Conservation (phyloP, 2,113 vertebrate genomes). For the Tragulus kanchil region DNA sequence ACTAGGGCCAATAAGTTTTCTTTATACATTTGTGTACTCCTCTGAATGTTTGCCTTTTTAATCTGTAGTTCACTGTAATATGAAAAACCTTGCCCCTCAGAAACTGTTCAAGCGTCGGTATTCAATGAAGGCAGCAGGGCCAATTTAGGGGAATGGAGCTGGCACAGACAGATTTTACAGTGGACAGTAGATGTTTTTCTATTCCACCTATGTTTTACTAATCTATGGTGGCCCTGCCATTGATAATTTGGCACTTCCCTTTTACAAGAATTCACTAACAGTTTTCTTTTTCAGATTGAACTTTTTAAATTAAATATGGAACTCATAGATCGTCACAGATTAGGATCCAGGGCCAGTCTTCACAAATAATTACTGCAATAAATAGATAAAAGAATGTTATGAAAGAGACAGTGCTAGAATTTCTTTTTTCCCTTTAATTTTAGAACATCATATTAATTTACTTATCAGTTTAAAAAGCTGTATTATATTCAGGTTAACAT, state of each 20-base stretch:
- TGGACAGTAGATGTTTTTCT: neutral
- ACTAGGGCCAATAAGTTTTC: neutral
- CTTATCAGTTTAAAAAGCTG: neutral
- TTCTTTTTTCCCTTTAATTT: neutral
- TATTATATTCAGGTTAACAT: neutral
- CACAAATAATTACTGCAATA: constrained; percentile 13
- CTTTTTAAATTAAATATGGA: constrained; percentile 48
- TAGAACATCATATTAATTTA: neutral
- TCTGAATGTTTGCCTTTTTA: neutral
- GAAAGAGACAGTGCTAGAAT: neutral
- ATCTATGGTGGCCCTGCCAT: neutral
- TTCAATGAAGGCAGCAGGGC: neutral
- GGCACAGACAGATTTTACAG: neutral
- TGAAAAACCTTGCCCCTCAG: neutral
- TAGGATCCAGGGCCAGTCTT: neutral
- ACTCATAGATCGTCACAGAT: neutral
- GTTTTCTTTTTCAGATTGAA: neutral
- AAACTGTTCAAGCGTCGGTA: neutral
- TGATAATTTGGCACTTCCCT: neutral
- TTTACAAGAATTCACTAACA: neutral
- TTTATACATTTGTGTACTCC: neutral
- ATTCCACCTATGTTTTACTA: neutral
- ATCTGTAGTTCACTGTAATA: neutral
- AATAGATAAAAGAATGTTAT: neutral
- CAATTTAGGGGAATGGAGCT: neutral